A percentile compares a stretch with the other conserved stretches of the same genome.
These are phyloP conservation scores for Cloeon dipterum DNA, from an alignment of 2,888 invertebrate species.

Conservation along the genomic window DNA sequence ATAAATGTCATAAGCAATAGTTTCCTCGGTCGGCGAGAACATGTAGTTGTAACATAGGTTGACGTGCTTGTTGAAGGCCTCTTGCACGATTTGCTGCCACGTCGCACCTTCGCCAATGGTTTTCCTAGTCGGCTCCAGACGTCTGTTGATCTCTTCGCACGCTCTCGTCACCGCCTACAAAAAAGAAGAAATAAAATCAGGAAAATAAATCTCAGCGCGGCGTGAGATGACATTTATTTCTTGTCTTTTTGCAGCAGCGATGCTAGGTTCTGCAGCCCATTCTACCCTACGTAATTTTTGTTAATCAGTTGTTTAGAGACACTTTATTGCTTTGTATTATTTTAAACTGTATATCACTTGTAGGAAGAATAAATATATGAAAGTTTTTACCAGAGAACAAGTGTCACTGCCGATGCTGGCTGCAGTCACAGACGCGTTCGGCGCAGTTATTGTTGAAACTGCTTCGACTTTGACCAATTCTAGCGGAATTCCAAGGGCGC, in stretches of 20 bases:
- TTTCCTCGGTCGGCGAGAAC: constrained; percentile 21
- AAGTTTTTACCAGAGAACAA: not conserved
- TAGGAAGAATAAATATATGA: no score
- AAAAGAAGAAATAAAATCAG: no score
- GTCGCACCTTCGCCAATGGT: constrained; percentile 7
- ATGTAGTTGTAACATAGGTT: constrained; percentile 36
- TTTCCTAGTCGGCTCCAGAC: not conserved
- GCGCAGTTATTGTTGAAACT: constrained; percentile 34
- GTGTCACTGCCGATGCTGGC: constrained; percentile 50
- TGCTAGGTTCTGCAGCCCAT: no score
- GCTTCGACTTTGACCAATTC: constrained; percentile 39
- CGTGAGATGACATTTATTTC: no score
- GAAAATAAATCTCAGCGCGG: no score
- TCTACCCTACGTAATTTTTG: no score
- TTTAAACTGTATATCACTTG: no score
- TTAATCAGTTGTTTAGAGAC: no score
- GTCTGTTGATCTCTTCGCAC: not conserved
- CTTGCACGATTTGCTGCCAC: constrained; percentile 19
- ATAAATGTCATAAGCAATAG: constrained; percentile 36
- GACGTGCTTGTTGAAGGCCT: constrained; percentile 26
- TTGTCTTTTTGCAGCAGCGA: no score
- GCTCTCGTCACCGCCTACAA: not conserved
- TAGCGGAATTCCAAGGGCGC: constrained; percentile 40
- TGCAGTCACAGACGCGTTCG: constrained; percentile 42
- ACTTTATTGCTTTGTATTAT: no score